Conservation (phyloP, 2,888 invertebrate genomes). For the Cheilosia variabilis region DNA sequence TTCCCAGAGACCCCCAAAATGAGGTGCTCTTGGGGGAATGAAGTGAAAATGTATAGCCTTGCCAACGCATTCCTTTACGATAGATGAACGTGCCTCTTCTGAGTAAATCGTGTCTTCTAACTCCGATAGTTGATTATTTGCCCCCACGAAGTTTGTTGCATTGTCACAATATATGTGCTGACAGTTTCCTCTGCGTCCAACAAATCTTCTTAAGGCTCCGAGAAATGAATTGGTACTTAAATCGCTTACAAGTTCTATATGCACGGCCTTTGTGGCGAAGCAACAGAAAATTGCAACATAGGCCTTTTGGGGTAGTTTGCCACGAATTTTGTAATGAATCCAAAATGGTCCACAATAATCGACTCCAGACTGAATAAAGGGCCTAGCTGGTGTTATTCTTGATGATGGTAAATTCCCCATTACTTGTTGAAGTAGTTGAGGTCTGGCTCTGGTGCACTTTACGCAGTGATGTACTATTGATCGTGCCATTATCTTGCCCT, state of each 20-base stretch:
- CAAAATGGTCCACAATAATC: constrained; percentile 65
- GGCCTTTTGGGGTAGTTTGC: constrained; percentile 44
- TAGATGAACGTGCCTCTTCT: no score
- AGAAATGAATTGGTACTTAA: constrained; percentile 65
- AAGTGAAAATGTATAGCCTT: no score
- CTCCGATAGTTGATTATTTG: no score
- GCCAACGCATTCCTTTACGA: no score
- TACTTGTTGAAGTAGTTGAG: constrained; percentile 59
- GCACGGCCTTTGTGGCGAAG: constrained; percentile 69
- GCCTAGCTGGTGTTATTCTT: constrained; percentile 42
- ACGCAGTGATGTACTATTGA: constrained; percentile 66
- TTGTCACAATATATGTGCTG: constrained; percentile 62
- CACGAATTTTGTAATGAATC: constrained; percentile 46
- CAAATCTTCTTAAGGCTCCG: constrained; percentile 55
- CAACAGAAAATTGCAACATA: constrained; percentile 72
- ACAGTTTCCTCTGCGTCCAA: constrained; percentile 48
- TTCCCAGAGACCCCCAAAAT: no score
- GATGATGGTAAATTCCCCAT: constrained; percentile 68
- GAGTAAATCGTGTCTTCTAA: no score
- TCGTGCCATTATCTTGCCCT: constrained; percentile 63
- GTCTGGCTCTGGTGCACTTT: constrained; percentile 57
- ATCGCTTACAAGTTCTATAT: constrained; percentile 68
- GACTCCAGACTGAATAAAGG: constrained; percentile 46
- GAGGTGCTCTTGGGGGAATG: no score
- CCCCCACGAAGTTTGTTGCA: no score